Conservation (phyloP, 2,797 vertebrate genomes). For the Syncerus caffer region DNA sequence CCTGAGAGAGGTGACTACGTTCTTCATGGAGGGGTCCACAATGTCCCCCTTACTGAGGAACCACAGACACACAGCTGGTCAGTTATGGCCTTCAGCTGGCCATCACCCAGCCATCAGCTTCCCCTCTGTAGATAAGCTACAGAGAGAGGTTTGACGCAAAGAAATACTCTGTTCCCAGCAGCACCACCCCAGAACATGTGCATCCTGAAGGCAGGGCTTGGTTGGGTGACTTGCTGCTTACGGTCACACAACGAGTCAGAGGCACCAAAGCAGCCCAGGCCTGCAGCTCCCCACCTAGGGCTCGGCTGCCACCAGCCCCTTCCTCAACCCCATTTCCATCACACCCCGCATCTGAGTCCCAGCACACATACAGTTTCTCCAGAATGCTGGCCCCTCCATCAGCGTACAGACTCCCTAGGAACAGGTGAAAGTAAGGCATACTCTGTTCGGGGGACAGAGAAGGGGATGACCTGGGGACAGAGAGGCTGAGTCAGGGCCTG, state of each 20-base stretch:
- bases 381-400: slow-evolving; percentile 75
- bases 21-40: background rate
- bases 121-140: background rate
- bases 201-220: background rate
- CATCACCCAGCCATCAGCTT: background rate
- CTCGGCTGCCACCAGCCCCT: background rate
- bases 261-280: background rate
- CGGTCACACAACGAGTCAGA: background rate
- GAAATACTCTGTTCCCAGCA: background rate
- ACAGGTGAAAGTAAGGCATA: slow-evolving; percentile 42
- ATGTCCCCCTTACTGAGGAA: slow-evolving; percentile 25
- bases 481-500: background rate
- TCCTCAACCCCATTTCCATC: background rate
- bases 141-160: background rate
- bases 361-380: slow-evolving; percentile 80
- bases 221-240: background rate
- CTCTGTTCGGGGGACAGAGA: slow-evolving; percentile 55
- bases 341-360: background rate
- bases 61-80: background rate
- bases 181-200: background rate
- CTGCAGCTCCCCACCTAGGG: background rate
- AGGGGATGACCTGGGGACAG: slow-evolving; percentile 82
- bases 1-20: rapidly evolving
- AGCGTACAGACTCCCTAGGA: background rate
- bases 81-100: background rate